Evolutionary conservation across 2,797 vertebrate genomes (phyloP), one percentile per base, ranked within the genome.

Genomic region (Notolepis coatsorum): DNA sequence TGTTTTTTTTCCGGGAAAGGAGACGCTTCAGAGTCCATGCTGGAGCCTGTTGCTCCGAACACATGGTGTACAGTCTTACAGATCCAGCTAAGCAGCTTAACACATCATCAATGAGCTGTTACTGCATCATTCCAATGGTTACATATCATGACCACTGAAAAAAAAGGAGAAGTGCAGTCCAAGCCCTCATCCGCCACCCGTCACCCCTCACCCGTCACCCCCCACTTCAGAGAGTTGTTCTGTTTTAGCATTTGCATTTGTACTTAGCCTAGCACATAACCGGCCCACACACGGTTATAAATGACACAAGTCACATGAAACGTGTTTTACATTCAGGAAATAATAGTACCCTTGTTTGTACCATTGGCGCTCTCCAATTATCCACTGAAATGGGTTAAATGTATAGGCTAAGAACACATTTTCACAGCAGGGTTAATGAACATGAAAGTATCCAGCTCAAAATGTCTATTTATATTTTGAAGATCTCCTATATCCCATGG

Each of bases 51-150:
- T 7, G 24, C 45, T 17, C 23, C 33, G n/a, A 39, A 17, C 38
- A 50, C 46, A 38, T 38, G 56, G 31, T 25, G 13, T 47, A 24
- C 28, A 48, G 21, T 47, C 33, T 21, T 7, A 33, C 12, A 43
- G 50, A 50, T 59, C 43, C 41, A n/a, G 46, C 25, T 21, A 50
- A 69, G 57, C 57, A 60, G 57, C 45, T 61, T 50, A 47, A 59
- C 2, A 38, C 37, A 27, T 41, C 39, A 61, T 24, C 39, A 45
- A 37, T 4, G 7, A 55, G n/a, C 12, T 54, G 41, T 41, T 28
- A 6, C 31, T 53, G 53, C 12, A 53, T 28, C 9, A 45, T 24
- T 47, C 3, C 17, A 6, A 47, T 6, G 3, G 12, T 15, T 49
- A 51, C 17, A 54, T 27, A 27, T 18, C 38, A 27, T 47, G 30